Percentiles rank a stretch among this genome's conserved stretches.
These are phyloP conservation scores for Panthera uncia DNA, from an alignment of 2,113 vertebrate genomes.

Conservation along the genomic window DNA sequence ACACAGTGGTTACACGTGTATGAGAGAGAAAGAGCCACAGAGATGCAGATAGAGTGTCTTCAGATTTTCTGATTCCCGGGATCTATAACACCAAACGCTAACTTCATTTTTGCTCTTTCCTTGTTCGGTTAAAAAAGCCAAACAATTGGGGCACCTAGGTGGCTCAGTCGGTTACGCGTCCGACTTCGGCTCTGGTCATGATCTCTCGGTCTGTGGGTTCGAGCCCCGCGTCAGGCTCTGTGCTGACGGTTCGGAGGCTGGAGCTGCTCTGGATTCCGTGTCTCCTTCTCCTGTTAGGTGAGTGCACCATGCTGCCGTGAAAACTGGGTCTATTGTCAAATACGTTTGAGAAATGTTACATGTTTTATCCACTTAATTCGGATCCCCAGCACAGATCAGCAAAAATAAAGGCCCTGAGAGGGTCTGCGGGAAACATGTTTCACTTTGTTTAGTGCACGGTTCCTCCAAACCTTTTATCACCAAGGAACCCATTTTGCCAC, in stretches of 20 bases:
- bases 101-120: background rate
- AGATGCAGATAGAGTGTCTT: no score
- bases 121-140: background rate
- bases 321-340: background rate
- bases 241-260: no score
- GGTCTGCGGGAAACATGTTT: background rate
- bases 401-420: background rate
- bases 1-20: rapidly evolving
- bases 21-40: background rate
- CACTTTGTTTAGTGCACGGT: background rate
- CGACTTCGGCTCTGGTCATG: no score
- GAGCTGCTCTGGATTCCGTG: no score
- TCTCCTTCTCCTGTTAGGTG: background rate
- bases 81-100: background rate
- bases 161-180: no score
- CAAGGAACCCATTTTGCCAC: background rate
- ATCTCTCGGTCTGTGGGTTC: no score
- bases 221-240: no score
- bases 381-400: background rate
- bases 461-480: background rate
- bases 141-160: background rate
- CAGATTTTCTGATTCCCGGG: background rate
- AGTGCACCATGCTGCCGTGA: rapidly evolving
- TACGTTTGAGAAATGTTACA: background rate
- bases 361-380: background rate